Evolutionary conservation across 2,797 vertebrate genomes (phyloP), one percentile per base, ranked within the genome.

Genomic region (Synanceia verrucosa): DNA sequence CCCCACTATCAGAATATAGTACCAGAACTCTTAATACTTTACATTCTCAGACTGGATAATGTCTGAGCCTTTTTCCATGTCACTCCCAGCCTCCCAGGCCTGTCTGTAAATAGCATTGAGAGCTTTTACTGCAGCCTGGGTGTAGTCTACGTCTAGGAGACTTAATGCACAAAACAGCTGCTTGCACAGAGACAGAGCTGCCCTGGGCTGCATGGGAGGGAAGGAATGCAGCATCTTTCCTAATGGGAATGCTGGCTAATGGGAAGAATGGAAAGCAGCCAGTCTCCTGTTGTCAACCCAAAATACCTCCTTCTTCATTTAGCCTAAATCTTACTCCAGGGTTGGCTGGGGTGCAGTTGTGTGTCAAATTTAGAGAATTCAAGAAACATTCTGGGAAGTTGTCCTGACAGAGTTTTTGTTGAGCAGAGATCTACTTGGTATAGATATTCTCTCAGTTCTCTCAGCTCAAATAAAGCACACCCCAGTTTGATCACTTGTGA

Each of bases 81-180:
- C 65, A 26, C 31, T 77, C 52, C 28, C 24, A 37, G 66, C 43
- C 50, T 67, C 69, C 44, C 24, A n/a, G 53, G 50, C 76, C 65
- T 28, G 63, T 79, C 90, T 87, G 65, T 77, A 91, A 91, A 91
- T 91, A 91, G 88, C 77, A 72, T 13, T 13, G 21, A 41, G 47
- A 66, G 72, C 44, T 65, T 69, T 81, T 71, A 59, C 56, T 41
- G n/a, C 64, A 65, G 67, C 47, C 14, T 11, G 64, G 34, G 24
- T 73, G 70, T 31, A 50, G 74, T 82, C 80, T 86, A 86, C 89
- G 87, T 79, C 80, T 73, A 70, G 66, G 29, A 73, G 77, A 62
- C 69, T 60, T 73, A 73, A 87, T 70, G 55, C 81, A 83, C 73
- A 73, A 73, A 79, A 84, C 90, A 92, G 90, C 89, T 91, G 91